Base-by-base conservation (phyloP, 2,797 vertebrate species). In the Triplophysa bombifrons region DNA sequence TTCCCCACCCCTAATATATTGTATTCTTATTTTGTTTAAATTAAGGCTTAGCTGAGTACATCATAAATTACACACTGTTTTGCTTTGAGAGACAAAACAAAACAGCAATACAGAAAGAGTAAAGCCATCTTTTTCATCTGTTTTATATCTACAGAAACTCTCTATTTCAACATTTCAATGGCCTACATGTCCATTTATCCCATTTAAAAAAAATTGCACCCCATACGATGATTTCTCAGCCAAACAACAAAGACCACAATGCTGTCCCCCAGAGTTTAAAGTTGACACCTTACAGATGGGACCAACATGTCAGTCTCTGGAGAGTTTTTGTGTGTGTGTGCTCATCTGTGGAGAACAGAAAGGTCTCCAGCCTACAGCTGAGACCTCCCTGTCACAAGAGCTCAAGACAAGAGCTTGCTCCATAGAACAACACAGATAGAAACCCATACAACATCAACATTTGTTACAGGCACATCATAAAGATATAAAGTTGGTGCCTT, bases 261-360 rank as follows among this genome's bases (percentile, higher is more conserved):
- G 55, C 73, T 19, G n/a, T 41, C 68, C 48, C 4, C 70, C 14
- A 30, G 50, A 68, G 83, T 75, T 83, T 74, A 78, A 74, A 83
- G 77, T 74, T 84, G 68, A 83, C 64, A 76, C 51, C 27, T n/a
- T 72, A 83, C 80, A 78, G 83, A 80, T 72, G 77, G 70, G 74
- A 72, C 76, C 63, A 82, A 80, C 70, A 46, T 80, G 71, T 74
- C 76, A 72, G 71, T 82, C 84, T 70, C 80, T 72, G 61, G 84
- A 80, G 82, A 80, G 19, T 8, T 38, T 41, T 10, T 41, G 41
- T 41, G 41, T 41, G 41, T 41, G 13, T 48, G 77, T 80, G 76
- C 13, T 76, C 64, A 74, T 73, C 76, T 72, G 78, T 80, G 82
- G 83, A 78, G 82, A 74, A 74, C 80, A 82, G 76, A 72, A 61